phyloP scores from a whole-genome alignment of 2,113 vertebrate species.

The Microtus richardsoni region DNA sequence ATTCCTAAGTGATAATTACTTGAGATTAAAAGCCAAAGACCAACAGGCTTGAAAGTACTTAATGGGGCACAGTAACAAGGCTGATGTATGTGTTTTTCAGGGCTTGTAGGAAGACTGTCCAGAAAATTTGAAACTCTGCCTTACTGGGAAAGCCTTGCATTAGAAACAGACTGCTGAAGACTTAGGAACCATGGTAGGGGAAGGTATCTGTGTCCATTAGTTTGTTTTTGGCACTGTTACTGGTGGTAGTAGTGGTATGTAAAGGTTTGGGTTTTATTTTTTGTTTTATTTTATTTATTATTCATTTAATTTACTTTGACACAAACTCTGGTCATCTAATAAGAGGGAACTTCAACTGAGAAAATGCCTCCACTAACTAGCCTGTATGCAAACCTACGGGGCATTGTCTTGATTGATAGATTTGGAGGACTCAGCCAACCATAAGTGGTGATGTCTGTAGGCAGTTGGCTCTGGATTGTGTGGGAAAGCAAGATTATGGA shows the following conservation, averaged over 20 bases:
- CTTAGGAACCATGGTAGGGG: neutral
- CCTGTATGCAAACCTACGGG: neutral
- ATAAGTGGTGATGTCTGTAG: neutral
- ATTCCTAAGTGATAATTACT: slow-evolving; percentile 74
- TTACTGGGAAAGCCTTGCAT: neutral
- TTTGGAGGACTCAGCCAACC: neutral
- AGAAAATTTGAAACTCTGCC: neutral
- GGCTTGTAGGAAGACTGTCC: neutral
- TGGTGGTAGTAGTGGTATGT: neutral
- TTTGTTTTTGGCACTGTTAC: neutral
- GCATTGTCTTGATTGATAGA: neutral
- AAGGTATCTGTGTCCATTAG: neutral
- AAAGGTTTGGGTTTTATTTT: neutral
- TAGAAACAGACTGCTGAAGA: neutral
- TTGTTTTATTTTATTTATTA: neutral
- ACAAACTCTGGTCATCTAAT: neutral
- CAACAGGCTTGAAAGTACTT: slow-evolving; percentile 69
- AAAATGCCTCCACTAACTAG: neutral
- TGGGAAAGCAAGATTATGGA: too few relatives aligned
- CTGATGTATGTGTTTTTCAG: slow-evolving; percentile 60
- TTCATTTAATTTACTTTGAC: neutral
- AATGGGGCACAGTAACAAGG: slow-evolving; percentile 74
- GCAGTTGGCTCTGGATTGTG: too few relatives aligned
- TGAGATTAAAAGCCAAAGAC: slow-evolving; percentile 76
- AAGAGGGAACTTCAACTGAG: neutral